phyloP scores from a whole-genome alignment of 2,888 invertebrate species.

The Acholoe squamosa region DNA sequence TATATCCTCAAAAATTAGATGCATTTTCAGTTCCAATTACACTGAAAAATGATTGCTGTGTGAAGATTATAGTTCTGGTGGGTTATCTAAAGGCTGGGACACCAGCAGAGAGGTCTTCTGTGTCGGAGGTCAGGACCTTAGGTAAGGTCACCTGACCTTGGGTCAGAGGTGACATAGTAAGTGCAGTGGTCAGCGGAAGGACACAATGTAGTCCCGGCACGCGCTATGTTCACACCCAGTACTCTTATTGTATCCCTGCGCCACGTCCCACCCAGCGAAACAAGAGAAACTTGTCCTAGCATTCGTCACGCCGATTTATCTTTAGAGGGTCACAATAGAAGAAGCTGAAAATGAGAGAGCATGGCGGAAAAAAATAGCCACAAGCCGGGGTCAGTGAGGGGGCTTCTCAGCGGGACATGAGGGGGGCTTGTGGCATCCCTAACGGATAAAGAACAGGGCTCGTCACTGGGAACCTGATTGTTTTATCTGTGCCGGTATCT shows the following conservation, averaged over 20 bases:
- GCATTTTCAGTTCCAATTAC: slow-evolving; percentile 57
- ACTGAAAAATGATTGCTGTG: slow-evolving; percentile 47
- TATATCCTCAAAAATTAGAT: slow-evolving; percentile 49
- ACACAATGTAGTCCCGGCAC: slow-evolving; percentile 48
- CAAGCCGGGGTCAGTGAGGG: slow-evolving; percentile 34
- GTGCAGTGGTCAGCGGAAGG: slow-evolving; percentile 54
- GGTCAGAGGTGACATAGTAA: slow-evolving; percentile 42
- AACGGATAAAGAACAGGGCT: not conserved
- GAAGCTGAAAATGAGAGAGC: slow-evolving; percentile 47
- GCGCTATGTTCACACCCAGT: slow-evolving; percentile 49
- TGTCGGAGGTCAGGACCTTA: not conserved
- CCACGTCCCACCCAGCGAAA: not conserved
- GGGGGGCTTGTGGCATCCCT: slow-evolving; percentile 46
- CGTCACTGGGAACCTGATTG: not conserved
- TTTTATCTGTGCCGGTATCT: too few species aligned
- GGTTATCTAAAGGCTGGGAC: slow-evolving; percentile 1
- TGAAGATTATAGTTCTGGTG: slow-evolving; percentile 34
- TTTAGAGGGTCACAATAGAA: not conserved
- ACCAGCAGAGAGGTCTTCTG: slow-evolving; percentile 6
- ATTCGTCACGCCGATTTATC: slow-evolving; percentile 41
- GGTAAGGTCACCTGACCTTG: slow-evolving; percentile 6
- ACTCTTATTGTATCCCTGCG: slow-evolving; percentile 32
- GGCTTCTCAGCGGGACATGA: not conserved
- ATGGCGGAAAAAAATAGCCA: slow-evolving; percentile 48
- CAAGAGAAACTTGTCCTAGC: slow-evolving; percentile 51